Percentiles rank a stretch among this genome's conserved stretches.
These are phyloP conservation scores for Aspidapion aeneum DNA, from an alignment of 2,888 invertebrate genomes.

Conservation along the genomic window DNA sequence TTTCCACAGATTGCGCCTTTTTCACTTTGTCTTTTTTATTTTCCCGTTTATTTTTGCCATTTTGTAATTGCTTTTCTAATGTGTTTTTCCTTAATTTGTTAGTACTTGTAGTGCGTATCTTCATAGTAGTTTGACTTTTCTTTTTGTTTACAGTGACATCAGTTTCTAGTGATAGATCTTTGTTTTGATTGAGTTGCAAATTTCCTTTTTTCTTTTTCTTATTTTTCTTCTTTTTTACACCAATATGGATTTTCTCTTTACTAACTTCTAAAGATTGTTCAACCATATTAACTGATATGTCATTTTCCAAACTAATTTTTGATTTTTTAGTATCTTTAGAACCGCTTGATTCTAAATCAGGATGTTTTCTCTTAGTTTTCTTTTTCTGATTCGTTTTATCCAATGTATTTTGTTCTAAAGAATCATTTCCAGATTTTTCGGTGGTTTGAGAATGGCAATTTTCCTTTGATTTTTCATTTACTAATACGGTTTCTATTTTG, in stretches of 20 bases:
- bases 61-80: conserved; percentile 8
- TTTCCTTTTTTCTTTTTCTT: conserved; percentile 29
- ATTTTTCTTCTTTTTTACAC: conserved; percentile 12
- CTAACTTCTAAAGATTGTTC: conserved; percentile 15
- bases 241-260: conserved; percentile 18
- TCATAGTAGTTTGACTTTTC: conserved; percentile 15
- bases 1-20: conserved; percentile 14
- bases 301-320: not conserved
- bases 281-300: too few relatives aligned
- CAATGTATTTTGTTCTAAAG: not conserved
- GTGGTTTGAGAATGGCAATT: conserved; percentile 21
- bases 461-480: conserved; percentile 32
- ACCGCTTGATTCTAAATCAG: too few relatives aligned
- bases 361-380: conserved; percentile 22
- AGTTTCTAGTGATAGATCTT: too few relatives aligned
- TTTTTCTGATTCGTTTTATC: conserved; percentile 5
- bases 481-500: conserved; percentile 15
- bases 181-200: too few relatives aligned
- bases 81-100: not conserved
- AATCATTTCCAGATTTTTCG: conserved; percentile 1
- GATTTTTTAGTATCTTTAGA: too few relatives aligned
- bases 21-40: conserved; percentile 32
- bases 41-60: conserved; percentile 37
- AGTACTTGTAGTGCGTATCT: not conserved
- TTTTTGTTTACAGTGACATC: too few relatives aligned